These are phyloP conservation scores for Psylliodes chrysocephalus DNA, from an alignment of 2,888 invertebrate species.

Conservation along the genomic window DNA sequence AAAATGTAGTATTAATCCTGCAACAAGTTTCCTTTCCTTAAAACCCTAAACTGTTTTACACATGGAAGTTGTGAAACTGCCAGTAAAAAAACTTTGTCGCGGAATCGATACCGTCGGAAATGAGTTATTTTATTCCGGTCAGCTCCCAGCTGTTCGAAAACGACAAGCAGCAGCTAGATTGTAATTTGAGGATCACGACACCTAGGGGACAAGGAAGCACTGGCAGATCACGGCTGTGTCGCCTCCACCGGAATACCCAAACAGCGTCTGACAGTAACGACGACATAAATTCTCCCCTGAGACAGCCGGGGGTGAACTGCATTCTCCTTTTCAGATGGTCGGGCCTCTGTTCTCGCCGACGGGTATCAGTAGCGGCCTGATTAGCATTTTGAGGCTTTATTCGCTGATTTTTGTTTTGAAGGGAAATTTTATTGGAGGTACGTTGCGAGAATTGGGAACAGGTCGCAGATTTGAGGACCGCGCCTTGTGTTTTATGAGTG, in stretches of 20 bases:
- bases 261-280: slow-evolving; percentile 64
- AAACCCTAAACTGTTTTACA: background rate
- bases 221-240: slow-evolving; percentile 39
- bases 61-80: background rate
- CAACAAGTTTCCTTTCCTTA: no score
- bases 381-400: slow-evolving; percentile 29
- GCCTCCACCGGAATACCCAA: slow-evolving; percentile 56
- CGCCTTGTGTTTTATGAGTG: slow-evolving; percentile 2
- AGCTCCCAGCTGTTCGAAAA: slow-evolving; percentile 56
- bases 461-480: slow-evolving; percentile 12
- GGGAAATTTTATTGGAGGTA: slow-evolving; percentile 29
- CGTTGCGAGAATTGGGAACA: slow-evolving; percentile 17
- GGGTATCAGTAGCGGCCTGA: slow-evolving; percentile 27
- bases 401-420: slow-evolving; percentile 30
- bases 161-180: slow-evolving; percentile 59
- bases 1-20: no score
- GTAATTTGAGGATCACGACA: slow-evolving; percentile 64
- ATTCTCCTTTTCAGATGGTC: slow-evolving; percentile 43
- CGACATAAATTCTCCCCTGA: slow-evolving; percentile 64
- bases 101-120: slow-evolving; percentile 16
- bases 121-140: slow-evolving; percentile 59
- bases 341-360: slow-evolving; percentile 21
- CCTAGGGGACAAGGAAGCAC: slow-evolving; percentile 58
- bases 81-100: background rate
- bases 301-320: slow-evolving; percentile 52